These are phyloP conservation scores for Sphaerophoria rueppellii DNA, from an alignment of 2,888 invertebrate species.

Conservation along the genomic window DNA sequence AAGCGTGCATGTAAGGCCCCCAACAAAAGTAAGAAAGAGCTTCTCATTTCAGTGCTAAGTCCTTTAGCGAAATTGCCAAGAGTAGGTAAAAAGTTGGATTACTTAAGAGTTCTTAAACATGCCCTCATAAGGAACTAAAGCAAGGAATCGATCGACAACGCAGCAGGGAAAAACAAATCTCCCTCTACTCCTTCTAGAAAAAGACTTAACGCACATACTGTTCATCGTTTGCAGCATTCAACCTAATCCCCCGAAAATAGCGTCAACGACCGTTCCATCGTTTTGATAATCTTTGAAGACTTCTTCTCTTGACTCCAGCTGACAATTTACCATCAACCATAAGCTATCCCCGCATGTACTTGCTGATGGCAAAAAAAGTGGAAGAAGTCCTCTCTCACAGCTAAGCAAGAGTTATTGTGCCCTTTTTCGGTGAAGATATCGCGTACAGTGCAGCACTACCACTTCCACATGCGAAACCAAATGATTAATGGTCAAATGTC, in stretches of 20 bases:
- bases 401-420: constrained; percentile 67
- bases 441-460: constrained; percentile 52
- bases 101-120: too few species aligned
- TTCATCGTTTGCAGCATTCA: constrained; percentile 29
- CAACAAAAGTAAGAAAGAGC: too few species aligned
- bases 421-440: constrained; percentile 61
- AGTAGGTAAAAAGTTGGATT: too few species aligned
- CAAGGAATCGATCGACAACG: too few species aligned
- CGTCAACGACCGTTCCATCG: constrained; percentile 43
- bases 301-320: constrained; percentile 54
- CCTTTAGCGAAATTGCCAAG: too few species aligned
- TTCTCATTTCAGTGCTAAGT: too few species aligned
- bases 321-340: constrained; percentile 25
- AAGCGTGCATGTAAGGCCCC: too few species aligned
- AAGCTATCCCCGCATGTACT: background rate
- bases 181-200: background rate
- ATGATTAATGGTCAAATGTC: constrained; percentile 77
- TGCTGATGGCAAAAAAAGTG: constrained; percentile 11
- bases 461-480: constrained; percentile 52
- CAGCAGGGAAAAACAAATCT: background rate
- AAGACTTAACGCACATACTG: constrained; percentile 51
- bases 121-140: too few species aligned
- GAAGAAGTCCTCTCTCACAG: constrained; percentile 1
- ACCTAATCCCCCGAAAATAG: constrained; percentile 17
- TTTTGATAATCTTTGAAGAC: constrained; percentile 59